Evolutionary conservation across 1,140 invertebrate species (phyloP).

Genomic region (Bradysia coprophila): DNA sequence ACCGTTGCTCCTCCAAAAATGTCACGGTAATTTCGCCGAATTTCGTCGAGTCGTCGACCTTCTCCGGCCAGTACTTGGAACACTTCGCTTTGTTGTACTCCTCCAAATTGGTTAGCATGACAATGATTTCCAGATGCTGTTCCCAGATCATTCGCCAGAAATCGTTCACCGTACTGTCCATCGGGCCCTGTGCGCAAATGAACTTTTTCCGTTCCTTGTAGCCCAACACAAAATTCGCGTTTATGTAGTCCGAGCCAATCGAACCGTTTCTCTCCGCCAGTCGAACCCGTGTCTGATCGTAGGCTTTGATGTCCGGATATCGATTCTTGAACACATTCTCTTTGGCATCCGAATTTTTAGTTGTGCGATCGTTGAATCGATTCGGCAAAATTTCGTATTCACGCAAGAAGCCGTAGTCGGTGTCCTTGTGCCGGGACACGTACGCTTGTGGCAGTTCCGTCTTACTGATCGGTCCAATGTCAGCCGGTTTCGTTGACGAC

Average conservation of each 20-base stretch:
- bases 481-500: conserved; percentile 43
- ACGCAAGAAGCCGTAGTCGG: conserved; percentile 73
- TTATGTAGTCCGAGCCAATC: conserved; percentile 74
- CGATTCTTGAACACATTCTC: conserved; percentile 77
- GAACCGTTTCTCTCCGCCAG: conserved; percentile 54
- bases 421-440: conserved; percentile 61
- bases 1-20: conserved; percentile 55
- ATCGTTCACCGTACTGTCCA: conserved; percentile 81
- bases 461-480: conserved; percentile 60
- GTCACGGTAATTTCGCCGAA: conserved; percentile 64
- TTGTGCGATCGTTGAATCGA: conserved; percentile 69
- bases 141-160: conserved; percentile 99
- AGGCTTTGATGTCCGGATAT: conserved; percentile 79
- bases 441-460: conserved; percentile 51
- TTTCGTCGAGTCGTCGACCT: conserved; percentile 48
- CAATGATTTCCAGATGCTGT: conserved; percentile 73
- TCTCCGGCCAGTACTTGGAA: conserved; percentile 85
- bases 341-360: conserved; percentile 64
- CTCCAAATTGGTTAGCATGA: conserved; percentile 88
- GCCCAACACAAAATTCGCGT: conserved; percentile 80
- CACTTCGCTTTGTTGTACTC: conserved; percentile 89
- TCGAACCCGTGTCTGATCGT: conserved; percentile 81
- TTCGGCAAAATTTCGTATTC: conserved; percentile 77
- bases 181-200: conserved; percentile 85
- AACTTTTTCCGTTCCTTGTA: conserved; percentile 88